phyloP scores from a whole-genome alignment of 2,113 vertebrate genomes.

The Quiscalus mexicanus region DNA sequence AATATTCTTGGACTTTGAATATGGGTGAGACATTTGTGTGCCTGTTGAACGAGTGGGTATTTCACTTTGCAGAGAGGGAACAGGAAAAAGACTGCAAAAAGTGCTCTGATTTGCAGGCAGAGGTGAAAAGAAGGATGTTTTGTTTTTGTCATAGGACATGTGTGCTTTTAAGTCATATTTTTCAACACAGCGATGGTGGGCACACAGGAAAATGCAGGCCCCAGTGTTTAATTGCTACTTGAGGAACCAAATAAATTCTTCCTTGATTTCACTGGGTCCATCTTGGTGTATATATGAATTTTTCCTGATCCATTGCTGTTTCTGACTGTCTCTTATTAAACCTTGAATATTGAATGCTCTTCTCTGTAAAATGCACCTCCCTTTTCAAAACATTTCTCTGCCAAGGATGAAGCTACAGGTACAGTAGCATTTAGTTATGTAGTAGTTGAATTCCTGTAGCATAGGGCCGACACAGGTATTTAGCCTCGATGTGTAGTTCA shows the following conservation, averaged over 20 bases:
- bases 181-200: neutral
- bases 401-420: conserved; percentile 40
- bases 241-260: neutral
- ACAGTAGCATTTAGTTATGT: neutral
- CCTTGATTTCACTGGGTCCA: neutral
- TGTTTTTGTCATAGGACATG: neutral
- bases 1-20: neutral
- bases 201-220: neutral
- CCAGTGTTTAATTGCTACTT: neutral
- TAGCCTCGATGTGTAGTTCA: neutral
- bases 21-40: neutral
- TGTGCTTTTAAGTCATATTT: neutral
- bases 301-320: neutral
- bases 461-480: neutral
- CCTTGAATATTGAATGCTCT: neutral
- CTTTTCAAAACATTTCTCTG: neutral
- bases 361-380: neutral
- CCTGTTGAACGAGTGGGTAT: neutral
- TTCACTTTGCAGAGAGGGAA: neutral
- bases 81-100: neutral
- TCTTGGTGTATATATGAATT: neutral
- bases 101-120: neutral
- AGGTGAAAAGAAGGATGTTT: neutral
- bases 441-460: neutral
- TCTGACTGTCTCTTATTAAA: neutral